Conservation (phyloP, 2,888 invertebrate species). For the Lasioglossum morio region DNA sequence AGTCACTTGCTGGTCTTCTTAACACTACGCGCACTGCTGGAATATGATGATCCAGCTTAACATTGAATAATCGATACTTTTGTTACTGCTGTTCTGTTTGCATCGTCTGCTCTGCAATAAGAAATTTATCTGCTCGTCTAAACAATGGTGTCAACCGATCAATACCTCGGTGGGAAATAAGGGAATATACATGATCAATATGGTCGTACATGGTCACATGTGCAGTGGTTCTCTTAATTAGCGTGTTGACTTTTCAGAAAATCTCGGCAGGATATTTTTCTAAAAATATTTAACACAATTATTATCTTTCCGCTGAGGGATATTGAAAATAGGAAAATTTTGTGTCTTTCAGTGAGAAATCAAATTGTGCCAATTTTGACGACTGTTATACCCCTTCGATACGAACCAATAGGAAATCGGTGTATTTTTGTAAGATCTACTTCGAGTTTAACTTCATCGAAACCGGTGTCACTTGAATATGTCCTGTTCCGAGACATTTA, state of each 20-base stretch:
- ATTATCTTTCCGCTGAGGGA: not conserved
- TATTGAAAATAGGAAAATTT: not conserved
- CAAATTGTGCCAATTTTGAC: not conserved
- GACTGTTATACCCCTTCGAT: not conserved
- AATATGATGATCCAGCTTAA: not conserved
- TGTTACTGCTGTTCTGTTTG: not conserved
- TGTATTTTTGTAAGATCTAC: not conserved
- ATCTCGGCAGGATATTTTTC: not conserved
- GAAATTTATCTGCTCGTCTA: not conserved
- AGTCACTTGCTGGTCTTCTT: not conserved
- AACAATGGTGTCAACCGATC: conserved; percentile 4
- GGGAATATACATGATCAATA: not conserved
- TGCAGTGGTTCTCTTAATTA: not conserved
- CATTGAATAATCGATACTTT: not conserved
- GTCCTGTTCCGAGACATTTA: not conserved
- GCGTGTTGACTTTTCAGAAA: not conserved
- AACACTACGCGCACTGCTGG: not conserved
- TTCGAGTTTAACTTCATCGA: not conserved
- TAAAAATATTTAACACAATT: not conserved
- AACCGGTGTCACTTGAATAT: not conserved
- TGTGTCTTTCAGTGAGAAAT: not conserved
- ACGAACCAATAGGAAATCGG: not conserved
- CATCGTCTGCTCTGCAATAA: not conserved
- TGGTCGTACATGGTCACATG: not conserved
- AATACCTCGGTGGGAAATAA: not conserved